Base-by-base conservation (phyloP, 2,113 vertebrate species). In the Marmota flaviventris region DNA sequence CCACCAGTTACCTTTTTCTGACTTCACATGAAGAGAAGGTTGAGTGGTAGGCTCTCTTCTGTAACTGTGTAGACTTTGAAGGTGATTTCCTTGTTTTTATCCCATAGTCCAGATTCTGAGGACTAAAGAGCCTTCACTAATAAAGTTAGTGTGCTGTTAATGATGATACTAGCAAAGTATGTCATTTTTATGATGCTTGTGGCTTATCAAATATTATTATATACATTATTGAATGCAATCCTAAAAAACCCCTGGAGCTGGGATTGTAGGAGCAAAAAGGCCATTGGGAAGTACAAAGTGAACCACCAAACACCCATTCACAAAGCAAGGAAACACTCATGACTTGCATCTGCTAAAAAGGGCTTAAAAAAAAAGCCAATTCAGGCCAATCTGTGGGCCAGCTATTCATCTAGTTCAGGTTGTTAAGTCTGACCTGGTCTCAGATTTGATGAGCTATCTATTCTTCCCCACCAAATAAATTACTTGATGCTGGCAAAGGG, bases 381-480 rank as follows among this genome's bases (percentile, higher is more conserved):
- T 24, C 37, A 29, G 63, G 37, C 69, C 14, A 83, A 79, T 95
- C 69, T 96, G 61, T 77, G 85, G 53, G 24, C 24, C 14, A 45
- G 69, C 45, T 78, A 32, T 93, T 96, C 9, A 91, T 37, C 34
- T 82, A 72, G 75, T 65, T 85, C 17, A 75, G 8, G 12, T 53
- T 70, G n/a, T 63, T 78, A 76, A 70, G 42, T 85, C 65, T 91
- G n/a, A 67, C 10, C 32, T 72, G 75, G 13, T 42, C 34, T 76
- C n/a, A 88, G 37, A 73, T 75, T 96, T 82, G 20, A 65, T 82
- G 32, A 96, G 5, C 5, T 9, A 77, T 37, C 77, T 27, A 56
- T 85, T 92, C 53, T 72, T 95, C 95, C 8, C 32, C 42, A 72
- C 25, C 65, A 85, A 84, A 81, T 34, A 69, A 81, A 82, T 93